Percentiles rank a stretch among this genome's conserved stretches.
These are phyloP conservation scores for Chaetorhynchus papuensis DNA, from an alignment of 2,113 vertebrate species.

Conservation along the genomic window DNA sequence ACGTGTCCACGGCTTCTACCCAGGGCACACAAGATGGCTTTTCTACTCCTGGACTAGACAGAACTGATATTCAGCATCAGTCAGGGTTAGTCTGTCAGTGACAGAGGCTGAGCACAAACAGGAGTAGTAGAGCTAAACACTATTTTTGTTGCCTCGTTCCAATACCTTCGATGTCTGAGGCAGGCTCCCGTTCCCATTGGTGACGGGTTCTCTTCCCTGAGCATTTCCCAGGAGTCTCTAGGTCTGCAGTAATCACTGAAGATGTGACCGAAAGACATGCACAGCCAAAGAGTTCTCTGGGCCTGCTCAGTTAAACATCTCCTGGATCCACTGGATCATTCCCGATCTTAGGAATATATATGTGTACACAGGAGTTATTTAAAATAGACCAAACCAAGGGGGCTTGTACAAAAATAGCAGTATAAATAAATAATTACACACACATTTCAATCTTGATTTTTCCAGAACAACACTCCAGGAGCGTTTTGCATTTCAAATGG, in stretches of 20 bases:
- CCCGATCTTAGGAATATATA: background rate
- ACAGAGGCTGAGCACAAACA: background rate
- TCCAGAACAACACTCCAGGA: background rate
- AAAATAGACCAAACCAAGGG: background rate
- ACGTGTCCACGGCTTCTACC: background rate
- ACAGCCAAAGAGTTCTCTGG: background rate
- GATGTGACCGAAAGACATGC: background rate
- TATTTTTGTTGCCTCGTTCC: background rate
- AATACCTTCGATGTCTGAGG: background rate
- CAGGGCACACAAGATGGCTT: background rate
- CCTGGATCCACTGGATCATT: background rate
- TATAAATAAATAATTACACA: background rate
- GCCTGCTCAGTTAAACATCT: background rate
- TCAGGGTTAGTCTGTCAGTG: background rate
- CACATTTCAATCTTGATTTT: background rate
- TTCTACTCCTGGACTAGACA: background rate
- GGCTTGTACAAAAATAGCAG: background rate
- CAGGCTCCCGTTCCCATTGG: rapidly evolving
- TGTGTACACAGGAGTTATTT: background rate
- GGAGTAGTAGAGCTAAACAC: background rate
- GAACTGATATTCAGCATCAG: background rate
- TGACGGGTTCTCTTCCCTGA: background rate
- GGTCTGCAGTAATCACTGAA: background rate
- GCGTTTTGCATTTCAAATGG: background rate
- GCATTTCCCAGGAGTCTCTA: background rate